Percentiles rank a stretch among this genome's conserved stretches.
Conservation (phyloP, 2,888 invertebrate genomes). For the Xylota segnis region DNA sequence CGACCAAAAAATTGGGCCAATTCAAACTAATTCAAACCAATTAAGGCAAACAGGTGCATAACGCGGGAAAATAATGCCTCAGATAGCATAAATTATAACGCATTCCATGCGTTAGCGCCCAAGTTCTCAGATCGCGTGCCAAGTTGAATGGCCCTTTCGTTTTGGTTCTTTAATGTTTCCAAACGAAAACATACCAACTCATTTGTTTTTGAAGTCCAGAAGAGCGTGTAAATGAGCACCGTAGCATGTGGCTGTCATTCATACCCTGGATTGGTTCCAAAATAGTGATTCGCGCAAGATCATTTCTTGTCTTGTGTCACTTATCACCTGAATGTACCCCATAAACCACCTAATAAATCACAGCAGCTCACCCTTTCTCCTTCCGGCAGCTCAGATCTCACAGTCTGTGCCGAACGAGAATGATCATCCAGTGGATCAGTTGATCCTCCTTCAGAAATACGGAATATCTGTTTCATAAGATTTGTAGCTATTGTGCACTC, state of each 20-base stretch:
- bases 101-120: constrained; percentile 5
- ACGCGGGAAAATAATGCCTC: neutral
- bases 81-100: constrained; percentile 11
- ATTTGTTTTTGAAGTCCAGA: constrained; percentile 15
- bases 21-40: constrained; percentile 9
- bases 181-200: constrained; percentile 1
- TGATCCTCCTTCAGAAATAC: constrained; percentile 29
- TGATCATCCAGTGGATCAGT: constrained; percentile 21
- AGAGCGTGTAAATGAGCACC: neutral
- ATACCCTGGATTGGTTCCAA: neutral
- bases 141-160: constrained; percentile 1
- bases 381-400: constrained; percentile 9
- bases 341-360: constrained; percentile 26
- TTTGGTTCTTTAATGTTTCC: neutral
- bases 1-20: constrained; percentile 9
- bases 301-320: constrained; percentile 1
- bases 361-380: neutral
- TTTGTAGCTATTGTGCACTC: neutral
- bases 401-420: neutral
- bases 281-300: constrained; percentile 5
- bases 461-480: neutral
- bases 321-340: constrained; percentile 17
- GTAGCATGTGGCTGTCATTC: neutral
- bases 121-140: neutral
- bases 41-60: constrained; percentile 35